Evolutionary conservation across 2,888 invertebrate genomes (phyloP).

Genomic region (Ormyrus rosae): DNA sequence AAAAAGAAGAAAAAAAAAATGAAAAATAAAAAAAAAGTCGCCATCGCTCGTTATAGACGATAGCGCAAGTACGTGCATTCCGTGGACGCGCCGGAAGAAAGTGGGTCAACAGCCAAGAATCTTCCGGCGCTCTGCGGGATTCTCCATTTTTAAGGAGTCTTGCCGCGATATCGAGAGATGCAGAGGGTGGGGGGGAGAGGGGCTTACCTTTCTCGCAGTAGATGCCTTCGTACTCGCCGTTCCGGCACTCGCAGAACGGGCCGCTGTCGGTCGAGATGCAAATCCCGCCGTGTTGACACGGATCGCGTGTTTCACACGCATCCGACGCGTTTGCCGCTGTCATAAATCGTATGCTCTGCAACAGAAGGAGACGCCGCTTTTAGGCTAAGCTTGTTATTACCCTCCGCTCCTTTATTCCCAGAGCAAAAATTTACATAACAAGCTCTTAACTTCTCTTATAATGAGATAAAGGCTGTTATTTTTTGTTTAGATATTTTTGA

Average conservation of each 20-base stretch:
- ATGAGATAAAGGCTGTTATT: too few species aligned
- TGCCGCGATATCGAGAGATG: not conserved
- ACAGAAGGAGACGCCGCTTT: constrained; percentile 35
- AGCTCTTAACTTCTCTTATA: too few species aligned
- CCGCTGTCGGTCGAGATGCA: constrained; percentile 97
- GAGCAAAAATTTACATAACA: too few species aligned
- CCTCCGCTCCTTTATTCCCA: too few species aligned
- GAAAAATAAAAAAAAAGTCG: too few species aligned
- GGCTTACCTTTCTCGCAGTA: constrained; percentile 94
- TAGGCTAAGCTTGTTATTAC: not conserved
- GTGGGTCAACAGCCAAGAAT: constrained; percentile 61
- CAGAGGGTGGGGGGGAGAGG: too few species aligned
- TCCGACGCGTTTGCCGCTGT: constrained; percentile 84
- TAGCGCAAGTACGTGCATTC: constrained; percentile 16
- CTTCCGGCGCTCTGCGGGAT: constrained; percentile 26
- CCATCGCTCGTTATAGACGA: not conserved
- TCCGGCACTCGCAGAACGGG: constrained; percentile 95
- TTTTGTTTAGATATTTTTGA: too few species aligned
- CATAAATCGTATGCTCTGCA: constrained; percentile 75
- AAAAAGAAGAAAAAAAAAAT: too few species aligned
- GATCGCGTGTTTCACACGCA: constrained; percentile 91
- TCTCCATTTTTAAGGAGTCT: constrained; percentile 49
- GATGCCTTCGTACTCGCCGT: constrained; percentile 94
- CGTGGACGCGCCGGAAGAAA: constrained; percentile 48
- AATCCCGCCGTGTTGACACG: constrained; percentile 95